These are phyloP conservation scores for Dryococelus australis DNA, from an alignment of 2,888 invertebrate species.

Conservation along the genomic window DNA sequence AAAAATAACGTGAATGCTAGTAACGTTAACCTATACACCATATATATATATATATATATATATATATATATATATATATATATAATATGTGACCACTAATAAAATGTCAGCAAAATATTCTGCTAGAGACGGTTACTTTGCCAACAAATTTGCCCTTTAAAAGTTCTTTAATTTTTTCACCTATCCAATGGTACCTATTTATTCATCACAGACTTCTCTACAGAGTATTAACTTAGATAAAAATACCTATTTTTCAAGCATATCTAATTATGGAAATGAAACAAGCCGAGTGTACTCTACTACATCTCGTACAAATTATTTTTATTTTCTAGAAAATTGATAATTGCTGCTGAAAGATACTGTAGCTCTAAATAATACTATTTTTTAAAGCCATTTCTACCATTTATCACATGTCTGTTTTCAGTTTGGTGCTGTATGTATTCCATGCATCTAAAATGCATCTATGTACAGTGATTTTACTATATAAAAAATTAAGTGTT, in stretches of 20 bases:
- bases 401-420: slow-evolving; percentile 3
- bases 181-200: slow-evolving; percentile 4
- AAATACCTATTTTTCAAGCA: background rate
- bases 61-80: no score
- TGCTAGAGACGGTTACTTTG: background rate
- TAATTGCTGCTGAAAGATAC: background rate
- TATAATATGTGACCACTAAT: background rate
- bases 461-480: background rate
- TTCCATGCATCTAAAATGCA: background rate
- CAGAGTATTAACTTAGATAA: background rate
- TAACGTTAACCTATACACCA: background rate
- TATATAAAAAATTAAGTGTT: background rate
- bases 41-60: no score
- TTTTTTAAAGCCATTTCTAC: background rate
- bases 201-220: slow-evolving; percentile 10
- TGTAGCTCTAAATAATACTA: background rate
- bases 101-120: background rate
- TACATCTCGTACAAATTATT: background rate
- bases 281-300: background rate
- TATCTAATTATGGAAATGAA: background rate
- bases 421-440: background rate
- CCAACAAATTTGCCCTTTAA: background rate
- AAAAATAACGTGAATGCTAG: background rate
- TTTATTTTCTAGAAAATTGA: background rate
- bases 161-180: background rate